Evolutionary conservation across 2,113 vertebrate genomes (phyloP).

Genomic region (Brachionichthys hirsutus): DNA sequence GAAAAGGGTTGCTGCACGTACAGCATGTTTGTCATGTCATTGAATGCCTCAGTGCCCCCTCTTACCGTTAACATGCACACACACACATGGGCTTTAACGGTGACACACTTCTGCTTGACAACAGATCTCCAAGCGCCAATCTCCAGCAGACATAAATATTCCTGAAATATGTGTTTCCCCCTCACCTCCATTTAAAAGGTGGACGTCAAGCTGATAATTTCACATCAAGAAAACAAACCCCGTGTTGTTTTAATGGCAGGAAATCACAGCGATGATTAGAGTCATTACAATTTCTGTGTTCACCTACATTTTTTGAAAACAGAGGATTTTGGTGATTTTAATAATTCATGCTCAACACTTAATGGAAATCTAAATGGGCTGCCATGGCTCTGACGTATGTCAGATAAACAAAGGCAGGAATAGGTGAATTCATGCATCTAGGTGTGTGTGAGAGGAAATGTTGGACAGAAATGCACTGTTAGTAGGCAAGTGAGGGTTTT

Average conservation of each 20-base stretch:
- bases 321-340: conserved; percentile 40
- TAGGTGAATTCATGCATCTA: not conserved
- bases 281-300: conserved; percentile 38
- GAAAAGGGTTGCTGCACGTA: conserved; percentile 14
- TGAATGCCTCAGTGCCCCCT: conserved; percentile 9
- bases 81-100: conserved; percentile 8
- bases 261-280: conserved; percentile 31
- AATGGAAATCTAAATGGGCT: conserved; percentile 59
- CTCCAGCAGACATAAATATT: conserved; percentile 12
- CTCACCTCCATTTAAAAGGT: conserved; percentile 37
- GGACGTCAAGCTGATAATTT: conserved; percentile 33
- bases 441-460: conserved; percentile 18
- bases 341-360: conserved; percentile 57
- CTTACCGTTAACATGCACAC: conserved; percentile 16
- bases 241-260: conserved; percentile 44
- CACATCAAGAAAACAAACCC: conserved; percentile 54
- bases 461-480: conserved; percentile 7
- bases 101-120: conserved; percentile 1
- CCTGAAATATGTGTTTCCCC: conserved; percentile 1
- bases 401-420: conserved; percentile 46
- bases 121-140: too few species aligned
- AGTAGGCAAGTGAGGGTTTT: too few species aligned
- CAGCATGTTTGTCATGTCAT: conserved; percentile 17
- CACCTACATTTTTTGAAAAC: conserved; percentile 47
- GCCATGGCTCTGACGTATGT: conserved; percentile 36